Conservation (phyloP, 2,113 vertebrate genomes). For the Cromileptes altivelis region DNA sequence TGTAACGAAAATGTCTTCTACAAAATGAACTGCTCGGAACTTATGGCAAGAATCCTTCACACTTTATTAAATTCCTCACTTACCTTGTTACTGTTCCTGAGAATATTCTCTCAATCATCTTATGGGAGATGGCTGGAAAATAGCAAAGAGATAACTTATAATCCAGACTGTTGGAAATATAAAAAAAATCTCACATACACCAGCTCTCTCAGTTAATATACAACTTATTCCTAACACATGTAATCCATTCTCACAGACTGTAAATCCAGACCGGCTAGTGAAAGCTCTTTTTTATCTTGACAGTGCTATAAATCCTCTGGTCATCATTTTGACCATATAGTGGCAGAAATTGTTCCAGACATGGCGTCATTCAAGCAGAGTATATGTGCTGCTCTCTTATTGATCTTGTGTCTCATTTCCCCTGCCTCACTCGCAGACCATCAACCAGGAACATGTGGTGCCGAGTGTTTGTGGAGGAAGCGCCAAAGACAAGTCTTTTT, state of each 20-base stretch:
- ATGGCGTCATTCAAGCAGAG: slow-evolving; percentile 70
- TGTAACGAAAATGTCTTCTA: background rate
- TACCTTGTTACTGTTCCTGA: slow-evolving; percentile 96
- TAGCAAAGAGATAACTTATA: slow-evolving; percentile 37
- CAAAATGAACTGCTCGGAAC: background rate
- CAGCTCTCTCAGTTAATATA: slow-evolving; percentile 31
- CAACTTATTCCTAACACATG: slow-evolving; percentile 61
- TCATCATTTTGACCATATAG: slow-evolving; percentile 64
- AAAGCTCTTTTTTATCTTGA: slow-evolving; percentile 59
- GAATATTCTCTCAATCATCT: slow-evolving; percentile 95
- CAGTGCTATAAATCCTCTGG: slow-evolving; percentile 64
- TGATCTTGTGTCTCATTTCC: slow-evolving; percentile 78
- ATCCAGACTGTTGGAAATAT: slow-evolving; percentile 6
- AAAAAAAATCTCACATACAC: slow-evolving; percentile 16
- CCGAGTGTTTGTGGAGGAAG: slow-evolving; percentile 52
- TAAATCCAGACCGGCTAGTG: slow-evolving; percentile 62
- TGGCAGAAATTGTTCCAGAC: slow-evolving; percentile 74
- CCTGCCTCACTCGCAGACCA: slow-evolving; percentile 61
- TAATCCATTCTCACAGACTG: slow-evolving; percentile 64
- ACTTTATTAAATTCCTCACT: background rate
- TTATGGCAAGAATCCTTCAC: background rate
- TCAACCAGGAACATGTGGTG: slow-evolving; percentile 74
- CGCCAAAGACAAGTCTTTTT: slow-evolving; percentile 40
- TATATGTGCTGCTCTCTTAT: slow-evolving; percentile 67
- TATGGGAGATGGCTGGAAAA: slow-evolving; percentile 89